phyloP scores from a whole-genome alignment of 2,888 invertebrate species.

The Drosophila dives region DNA sequence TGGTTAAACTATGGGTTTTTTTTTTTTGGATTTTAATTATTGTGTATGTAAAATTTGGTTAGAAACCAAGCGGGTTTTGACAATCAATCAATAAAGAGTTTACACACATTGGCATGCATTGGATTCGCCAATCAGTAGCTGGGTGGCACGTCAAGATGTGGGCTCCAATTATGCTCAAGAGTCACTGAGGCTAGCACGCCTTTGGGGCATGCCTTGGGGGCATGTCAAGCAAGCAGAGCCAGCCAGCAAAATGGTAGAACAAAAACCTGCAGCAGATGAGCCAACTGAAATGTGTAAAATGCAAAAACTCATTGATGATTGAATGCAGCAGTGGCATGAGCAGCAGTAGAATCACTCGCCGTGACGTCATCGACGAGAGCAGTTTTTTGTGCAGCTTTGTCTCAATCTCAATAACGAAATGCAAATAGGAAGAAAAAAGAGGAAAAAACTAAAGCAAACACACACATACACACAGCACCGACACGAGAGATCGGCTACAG shows the following conservation, averaged over 20 bases:
- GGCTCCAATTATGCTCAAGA: conserved; percentile 64
- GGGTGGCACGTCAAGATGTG: conserved; percentile 36
- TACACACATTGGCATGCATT: conserved; percentile 42
- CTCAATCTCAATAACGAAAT: conserved; percentile 79
- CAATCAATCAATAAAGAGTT: conserved; percentile 69
- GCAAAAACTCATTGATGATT: conserved; percentile 74
- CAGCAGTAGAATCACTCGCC: conserved; percentile 7
- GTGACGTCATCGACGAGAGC: conserved; percentile 23
- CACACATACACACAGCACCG: conserved; percentile 21
- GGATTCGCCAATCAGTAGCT: conserved; percentile 61
- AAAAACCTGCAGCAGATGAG: conserved; percentile 51
- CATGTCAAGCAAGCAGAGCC: conserved; percentile 49
- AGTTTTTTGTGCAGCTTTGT: conserved; percentile 63
- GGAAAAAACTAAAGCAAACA: conserved; percentile 66
- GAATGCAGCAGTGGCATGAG: conserved; percentile 56
- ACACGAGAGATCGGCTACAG: conserved; percentile 37
- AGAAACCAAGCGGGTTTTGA: conserved; percentile 51
- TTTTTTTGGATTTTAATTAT: conserved; percentile 62
- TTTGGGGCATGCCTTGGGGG: conserved; percentile 24
- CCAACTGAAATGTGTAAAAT: conserved; percentile 74
- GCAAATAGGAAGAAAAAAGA: conserved; percentile 64
- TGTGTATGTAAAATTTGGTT: conserved; percentile 42
- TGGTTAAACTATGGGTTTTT: conserved; percentile 10
- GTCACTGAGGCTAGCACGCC: conserved; percentile 29
- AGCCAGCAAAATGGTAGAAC: conserved; percentile 55